A percentile compares a stretch with the other conserved stretches of the same genome.
Conservation (phyloP, 1,140 invertebrate species). For the Lordiphosa clarofinis region DNA sequence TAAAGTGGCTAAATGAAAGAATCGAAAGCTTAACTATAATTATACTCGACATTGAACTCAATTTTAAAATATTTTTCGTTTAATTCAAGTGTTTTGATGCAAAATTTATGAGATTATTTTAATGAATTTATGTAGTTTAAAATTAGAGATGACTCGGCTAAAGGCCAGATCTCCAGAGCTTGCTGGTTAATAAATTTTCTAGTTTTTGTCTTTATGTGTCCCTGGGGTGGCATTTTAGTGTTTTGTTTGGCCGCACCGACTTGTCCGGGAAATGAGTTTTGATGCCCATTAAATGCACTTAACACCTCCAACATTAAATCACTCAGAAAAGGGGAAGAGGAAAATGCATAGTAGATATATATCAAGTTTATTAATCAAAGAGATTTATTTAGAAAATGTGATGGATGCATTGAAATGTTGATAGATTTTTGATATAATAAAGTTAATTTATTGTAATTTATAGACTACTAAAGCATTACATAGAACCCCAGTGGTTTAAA, state of each 20-base stretch:
- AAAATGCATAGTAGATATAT: no score
- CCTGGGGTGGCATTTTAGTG: slow-evolving; percentile 37
- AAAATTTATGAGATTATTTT: slow-evolving; percentile 36
- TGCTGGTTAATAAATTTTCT: slow-evolving; percentile 12
- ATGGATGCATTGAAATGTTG: no score
- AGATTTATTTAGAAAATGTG: no score
- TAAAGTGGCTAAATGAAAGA: slow-evolving; percentile 12
- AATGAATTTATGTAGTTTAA: slow-evolving; percentile 51
- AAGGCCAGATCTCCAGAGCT: slow-evolving; percentile 15
- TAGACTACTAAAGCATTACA: no score
- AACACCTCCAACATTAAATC: slow-evolving; percentile 53
- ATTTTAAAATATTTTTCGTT: slow-evolving; percentile 10
- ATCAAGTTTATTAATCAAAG: no score
- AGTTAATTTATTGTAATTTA: no score
- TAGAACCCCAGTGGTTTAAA: no score
- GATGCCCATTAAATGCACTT: slow-evolving; percentile 33
- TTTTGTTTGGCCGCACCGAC: slow-evolving; percentile 20
- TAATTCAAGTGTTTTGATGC: slow-evolving; percentile 11
- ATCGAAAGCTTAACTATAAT: neutral
- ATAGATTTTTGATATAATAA: no score
- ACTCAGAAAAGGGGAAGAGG: slow-evolving; percentile 13
- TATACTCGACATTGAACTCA: slow-evolving; percentile 49
- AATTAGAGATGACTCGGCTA: slow-evolving; percentile 47
- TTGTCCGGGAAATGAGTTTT: slow-evolving; percentile 22
- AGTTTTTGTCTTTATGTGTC: slow-evolving; percentile 28